These are phyloP conservation scores for Drosophila nigrodunni DNA, from an alignment of 1,140 invertebrate genomes.

Conservation along the genomic window DNA sequence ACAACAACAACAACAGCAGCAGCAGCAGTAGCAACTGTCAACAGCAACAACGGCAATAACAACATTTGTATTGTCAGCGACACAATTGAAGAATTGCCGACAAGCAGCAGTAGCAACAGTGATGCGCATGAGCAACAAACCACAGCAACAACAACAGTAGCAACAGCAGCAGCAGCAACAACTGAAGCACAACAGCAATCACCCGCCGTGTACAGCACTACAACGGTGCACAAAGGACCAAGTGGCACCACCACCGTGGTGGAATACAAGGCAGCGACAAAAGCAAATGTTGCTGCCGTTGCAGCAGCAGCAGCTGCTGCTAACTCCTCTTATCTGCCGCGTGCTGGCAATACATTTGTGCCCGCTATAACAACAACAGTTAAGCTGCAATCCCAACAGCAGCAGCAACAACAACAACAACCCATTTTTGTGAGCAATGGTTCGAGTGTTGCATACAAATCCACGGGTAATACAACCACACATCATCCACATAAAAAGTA, in stretches of 20 bases:
- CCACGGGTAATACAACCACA: constrained; percentile 52
- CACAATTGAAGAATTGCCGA: constrained; percentile 11
- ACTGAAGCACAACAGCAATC: constrained; percentile 10
- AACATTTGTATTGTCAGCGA: constrained; percentile 70
- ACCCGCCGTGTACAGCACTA: constrained; percentile 70
- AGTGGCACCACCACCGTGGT: constrained; percentile 83
- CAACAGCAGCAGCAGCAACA: constrained; percentile 28
- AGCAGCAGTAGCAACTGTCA: constrained; percentile 12
- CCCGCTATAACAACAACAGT: constrained; percentile 34
- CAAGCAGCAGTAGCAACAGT: constrained; percentile 6
- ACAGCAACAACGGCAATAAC: constrained; percentile 7
- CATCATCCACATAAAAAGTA: constrained; percentile 84
- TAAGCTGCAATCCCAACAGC: constrained; percentile 17
- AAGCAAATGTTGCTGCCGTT: constrained; percentile 29
- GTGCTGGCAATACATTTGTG: constrained; percentile 21
- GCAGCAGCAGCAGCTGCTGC: constrained; percentile 27
- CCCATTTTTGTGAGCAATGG: constrained; percentile 60
- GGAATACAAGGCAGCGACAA: constrained; percentile 77
- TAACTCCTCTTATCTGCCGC: constrained; percentile 46
- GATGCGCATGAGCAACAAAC: too few relatives aligned
- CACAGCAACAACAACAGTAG: constrained; percentile 14
- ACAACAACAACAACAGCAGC: constrained; percentile 14
- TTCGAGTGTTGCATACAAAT: constrained; percentile 27
- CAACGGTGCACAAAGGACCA: constrained; percentile 81
- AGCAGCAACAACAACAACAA: constrained; percentile 31